Evolutionary conservation across 2,888 invertebrate genomes (phyloP), one percentile per base, ranked within the genome.

Genomic region (Scaptodrosophila latifasciaeformis): DNA sequence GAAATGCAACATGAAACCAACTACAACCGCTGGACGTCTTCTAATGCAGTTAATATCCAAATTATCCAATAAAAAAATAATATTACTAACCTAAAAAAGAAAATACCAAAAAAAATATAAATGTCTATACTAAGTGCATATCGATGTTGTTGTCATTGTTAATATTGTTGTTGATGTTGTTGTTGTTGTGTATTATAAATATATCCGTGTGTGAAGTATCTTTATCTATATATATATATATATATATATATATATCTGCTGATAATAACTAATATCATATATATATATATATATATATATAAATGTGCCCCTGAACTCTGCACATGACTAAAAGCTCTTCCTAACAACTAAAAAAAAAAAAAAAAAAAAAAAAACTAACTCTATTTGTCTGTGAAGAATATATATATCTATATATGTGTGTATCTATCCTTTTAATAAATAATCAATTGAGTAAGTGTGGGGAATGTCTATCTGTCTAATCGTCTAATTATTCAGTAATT

Each of bases 401-500:
- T 48, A 34, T 50, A 29, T 35, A 15, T 54, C 24, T 54, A 7
- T 55, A 43, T 34, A 13, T 40, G 44, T 49, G 39, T 46, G 40
- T 54, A 49, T 45, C 47, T 47, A 40, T 49, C 44, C 18, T 45
- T 24, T 49, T 35, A 31, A 19, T 30, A 19, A 5, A 49, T 49
- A 15, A 31, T 46, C 30, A 6, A 47, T 21, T 47, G 3, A 61
- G 18, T 49, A 50, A 47, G 21, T 35, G n/a, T 42, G 35, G 48
- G 27, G 39, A 27, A 52, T 58, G 51, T 62, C 54, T 12, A 48
- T 59, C 49, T 57, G 56, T 50, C 9, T 47, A 44, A 48, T 50
- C 6, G 27, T 21, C 39, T 24, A 31, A n/a, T 43, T 21, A 29
- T 15, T 15, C 2, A 13, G 13, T 29, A 13, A 21, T 10, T 18